Conservation (phyloP, 2,113 vertebrate genomes). For the Mirounga angustirostris region DNA sequence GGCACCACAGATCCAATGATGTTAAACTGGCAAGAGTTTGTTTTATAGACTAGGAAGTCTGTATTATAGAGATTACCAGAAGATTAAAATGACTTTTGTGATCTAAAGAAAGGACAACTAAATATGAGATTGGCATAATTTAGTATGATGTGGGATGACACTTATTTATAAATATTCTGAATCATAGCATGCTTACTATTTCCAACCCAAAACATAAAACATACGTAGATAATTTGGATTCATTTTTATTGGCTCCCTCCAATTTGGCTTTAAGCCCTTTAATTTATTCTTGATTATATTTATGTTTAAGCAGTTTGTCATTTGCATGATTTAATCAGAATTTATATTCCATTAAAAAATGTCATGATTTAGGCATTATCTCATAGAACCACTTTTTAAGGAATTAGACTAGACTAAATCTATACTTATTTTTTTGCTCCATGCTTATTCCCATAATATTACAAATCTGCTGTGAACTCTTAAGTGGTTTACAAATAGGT, state of each 20-base stretch:
- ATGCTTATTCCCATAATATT: not conserved
- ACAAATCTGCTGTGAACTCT: not conserved
- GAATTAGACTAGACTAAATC: not conserved
- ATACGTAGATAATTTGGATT: not conserved
- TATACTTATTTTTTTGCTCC: not conserved
- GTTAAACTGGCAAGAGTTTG: not conserved
- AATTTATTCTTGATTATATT: conserved; percentile 35
- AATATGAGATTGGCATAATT: not conserved
- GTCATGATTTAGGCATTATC: not conserved
- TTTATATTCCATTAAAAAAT: not conserved
- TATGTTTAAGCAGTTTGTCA: conserved; percentile 36
- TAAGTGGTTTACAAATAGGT: not conserved
- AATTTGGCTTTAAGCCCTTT: not conserved
- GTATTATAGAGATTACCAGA: not conserved
- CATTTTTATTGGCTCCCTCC: not conserved
- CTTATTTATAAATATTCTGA: not conserved
- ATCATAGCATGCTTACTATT: not conserved
- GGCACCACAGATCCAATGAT: not conserved
- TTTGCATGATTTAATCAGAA: conserved; percentile 20
- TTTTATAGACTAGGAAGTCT: not conserved
- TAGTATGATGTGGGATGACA: not conserved
- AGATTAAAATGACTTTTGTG: not conserved
- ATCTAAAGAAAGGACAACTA: not conserved
- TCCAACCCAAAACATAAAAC: not conserved
- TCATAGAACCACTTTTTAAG: not conserved